Evolutionary conservation across 1,140 invertebrate genomes (phyloP).

Genomic region (Macrocentrus cingulum): DNA sequence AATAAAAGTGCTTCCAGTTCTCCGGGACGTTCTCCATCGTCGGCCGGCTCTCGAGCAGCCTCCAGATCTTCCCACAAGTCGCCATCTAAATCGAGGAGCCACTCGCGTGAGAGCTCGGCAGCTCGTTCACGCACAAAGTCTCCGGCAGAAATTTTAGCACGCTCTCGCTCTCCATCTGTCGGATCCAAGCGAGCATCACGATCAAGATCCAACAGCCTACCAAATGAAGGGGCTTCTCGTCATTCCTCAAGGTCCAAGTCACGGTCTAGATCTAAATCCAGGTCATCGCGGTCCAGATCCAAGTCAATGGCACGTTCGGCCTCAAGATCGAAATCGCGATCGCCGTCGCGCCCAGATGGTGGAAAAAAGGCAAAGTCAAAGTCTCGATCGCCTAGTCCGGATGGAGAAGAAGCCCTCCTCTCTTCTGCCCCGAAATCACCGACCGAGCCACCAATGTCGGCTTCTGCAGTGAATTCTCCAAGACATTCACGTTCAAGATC

Average conservation of each 20-base stretch:
- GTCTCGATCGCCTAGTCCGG: constrained; percentile 23
- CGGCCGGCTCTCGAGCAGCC: not conserved
- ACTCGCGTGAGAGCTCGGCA: not conserved
- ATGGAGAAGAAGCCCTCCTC: not conserved
- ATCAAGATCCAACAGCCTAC: constrained; percentile 39
- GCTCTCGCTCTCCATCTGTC: constrained; percentile 39
- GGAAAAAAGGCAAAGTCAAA: constrained; percentile 29
- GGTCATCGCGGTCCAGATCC: constrained; percentile 31
- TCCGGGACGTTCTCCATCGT: constrained; percentile 20
- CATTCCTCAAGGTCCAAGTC: constrained; percentile 38
- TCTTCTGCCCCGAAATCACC: constrained; percentile 28
- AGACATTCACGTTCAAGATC: constrained; percentile 26
- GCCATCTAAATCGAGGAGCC: constrained; percentile 36
- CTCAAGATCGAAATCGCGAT: constrained; percentile 31
- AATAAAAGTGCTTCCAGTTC: constrained; percentile 7
- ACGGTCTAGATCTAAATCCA: constrained; percentile 25
- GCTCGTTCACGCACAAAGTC: constrained; percentile 37
- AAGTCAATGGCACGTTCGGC: constrained; percentile 32
- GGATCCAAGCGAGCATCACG: constrained; percentile 35
- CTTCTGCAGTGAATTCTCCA: constrained; percentile 17
- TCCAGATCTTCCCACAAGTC: constrained; percentile 20
- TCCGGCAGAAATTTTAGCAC: constrained; percentile 22
- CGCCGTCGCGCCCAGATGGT: constrained; percentile 32
- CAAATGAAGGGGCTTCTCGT: constrained; percentile 38
- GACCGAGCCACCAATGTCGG: constrained; percentile 27